Conservation (phyloP, 1,140 invertebrate genomes). For the Achatina immaculata region DNA sequence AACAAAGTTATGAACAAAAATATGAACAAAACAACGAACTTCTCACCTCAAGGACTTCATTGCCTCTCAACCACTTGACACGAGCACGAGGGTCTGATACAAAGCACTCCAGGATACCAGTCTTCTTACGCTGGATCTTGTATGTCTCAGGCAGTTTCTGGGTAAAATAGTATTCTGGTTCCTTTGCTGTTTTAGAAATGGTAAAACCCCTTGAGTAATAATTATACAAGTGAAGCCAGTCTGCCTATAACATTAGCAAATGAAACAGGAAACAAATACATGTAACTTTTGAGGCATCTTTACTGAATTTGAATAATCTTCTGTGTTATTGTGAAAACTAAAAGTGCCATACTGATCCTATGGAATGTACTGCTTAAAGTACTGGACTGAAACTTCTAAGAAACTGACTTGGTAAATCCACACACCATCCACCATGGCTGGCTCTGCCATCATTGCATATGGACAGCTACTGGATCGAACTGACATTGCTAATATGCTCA, state of each 20-base stretch:
- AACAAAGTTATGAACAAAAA: neutral
- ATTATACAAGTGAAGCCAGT: constrained; percentile 1
- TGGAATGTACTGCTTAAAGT: too few species aligned
- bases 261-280: neutral
- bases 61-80: constrained; percentile 93
- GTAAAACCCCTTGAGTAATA: neutral
- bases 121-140: constrained; percentile 90
- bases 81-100: constrained; percentile 93
- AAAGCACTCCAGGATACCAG: constrained; percentile 91
- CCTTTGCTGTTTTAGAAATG: constrained; percentile 88
- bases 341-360: too few species aligned
- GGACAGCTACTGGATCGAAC: too few species aligned
- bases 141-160: constrained; percentile 89
- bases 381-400: too few species aligned
- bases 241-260: neutral
- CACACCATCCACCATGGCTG: too few species aligned
- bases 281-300: neutral
- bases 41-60: constrained; percentile 74
- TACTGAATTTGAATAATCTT: neutral
- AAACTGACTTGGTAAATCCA: too few species aligned
- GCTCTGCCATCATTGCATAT: too few species aligned
- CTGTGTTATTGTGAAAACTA: neutral
- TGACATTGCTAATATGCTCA: too few species aligned
- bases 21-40: neutral
- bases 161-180: constrained; percentile 92